Evolutionary conservation across 2,888 invertebrate species (phyloP).

Genomic region (Orthosia gracilis): DNA sequence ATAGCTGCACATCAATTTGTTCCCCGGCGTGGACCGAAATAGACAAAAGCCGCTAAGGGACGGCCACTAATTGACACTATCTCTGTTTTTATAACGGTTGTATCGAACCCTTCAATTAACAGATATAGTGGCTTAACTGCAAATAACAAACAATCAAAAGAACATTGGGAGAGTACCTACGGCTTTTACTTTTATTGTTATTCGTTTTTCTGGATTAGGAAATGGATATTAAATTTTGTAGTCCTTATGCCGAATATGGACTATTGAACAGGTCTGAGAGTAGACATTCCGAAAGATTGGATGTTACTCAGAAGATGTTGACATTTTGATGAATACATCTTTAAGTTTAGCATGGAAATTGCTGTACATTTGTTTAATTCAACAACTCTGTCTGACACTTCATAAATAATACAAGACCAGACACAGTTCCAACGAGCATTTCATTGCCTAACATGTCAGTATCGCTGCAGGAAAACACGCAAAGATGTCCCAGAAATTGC

Average conservation of each 20-base stretch:
- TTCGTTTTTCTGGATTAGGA: conserved; percentile 18
- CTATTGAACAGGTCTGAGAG: background rate
- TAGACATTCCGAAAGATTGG: background rate
- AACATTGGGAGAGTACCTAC: conserved; percentile 65
- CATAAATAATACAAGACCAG: conserved; percentile 33
- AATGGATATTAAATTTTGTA: conserved; percentile 8
- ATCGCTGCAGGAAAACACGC: conserved; percentile 31
- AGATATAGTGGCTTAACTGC: conserved; percentile 75
- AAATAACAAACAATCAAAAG: conserved; percentile 79
- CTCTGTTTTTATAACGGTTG: conserved; percentile 79
- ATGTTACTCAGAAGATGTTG: background rate
- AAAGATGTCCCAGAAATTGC: conserved; percentile 51
- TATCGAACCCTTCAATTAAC: conserved; percentile 84
- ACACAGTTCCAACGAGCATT: conserved; percentile 23
- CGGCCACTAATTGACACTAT: conserved; percentile 85
- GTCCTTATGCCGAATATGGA: background rate
- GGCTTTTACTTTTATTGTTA: conserved; percentile 65
- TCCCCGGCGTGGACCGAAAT: conserved; percentile 70
- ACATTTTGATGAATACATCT: background rate
- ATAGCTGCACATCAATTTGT: conserved; percentile 80
- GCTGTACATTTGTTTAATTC: conserved; percentile 13
- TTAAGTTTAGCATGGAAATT: background rate
- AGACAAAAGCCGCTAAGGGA: conserved; percentile 75
- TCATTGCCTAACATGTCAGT: conserved; percentile 44
- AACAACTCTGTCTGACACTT: background rate